Conservation (phyloP, 1,140 invertebrate species). For the Odontomachus brunneus region DNA sequence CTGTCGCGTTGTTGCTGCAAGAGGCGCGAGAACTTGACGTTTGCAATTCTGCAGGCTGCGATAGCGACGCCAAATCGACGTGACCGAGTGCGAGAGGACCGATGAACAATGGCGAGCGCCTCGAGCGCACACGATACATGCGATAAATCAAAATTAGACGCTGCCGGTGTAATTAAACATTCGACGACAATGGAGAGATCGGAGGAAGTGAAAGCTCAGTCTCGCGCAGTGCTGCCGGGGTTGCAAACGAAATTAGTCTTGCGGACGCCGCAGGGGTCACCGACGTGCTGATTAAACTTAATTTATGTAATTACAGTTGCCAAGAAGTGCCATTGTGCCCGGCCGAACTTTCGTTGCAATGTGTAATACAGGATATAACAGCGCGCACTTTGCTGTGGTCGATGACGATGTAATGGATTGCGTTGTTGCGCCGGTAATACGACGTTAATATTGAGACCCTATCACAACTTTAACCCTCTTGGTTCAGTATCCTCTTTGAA, state of each 20-base stretch:
- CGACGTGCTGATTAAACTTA: conserved; percentile 61
- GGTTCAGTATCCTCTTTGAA: conserved; percentile 12
- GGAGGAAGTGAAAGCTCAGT: not conserved
- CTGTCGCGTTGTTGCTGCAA: no score
- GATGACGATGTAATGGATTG: conserved; percentile 52
- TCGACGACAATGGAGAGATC: conserved; percentile 31
- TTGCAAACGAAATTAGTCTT: conserved; percentile 64
- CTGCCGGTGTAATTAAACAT: conserved; percentile 43
- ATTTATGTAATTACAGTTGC: conserved; percentile 65
- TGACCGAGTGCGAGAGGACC: not conserved
- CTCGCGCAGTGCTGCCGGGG: not conserved
- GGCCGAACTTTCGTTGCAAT: conserved; percentile 21
- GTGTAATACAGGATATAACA: conserved; percentile 30
- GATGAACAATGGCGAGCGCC: conserved; percentile 18
- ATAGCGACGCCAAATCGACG: conserved; percentile 1
- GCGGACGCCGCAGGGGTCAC: conserved; percentile 5
- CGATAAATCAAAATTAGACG: conserved; percentile 53
- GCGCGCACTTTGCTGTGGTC: conserved; percentile 37
- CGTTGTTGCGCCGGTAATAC: conserved; percentile 46
- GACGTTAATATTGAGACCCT: conserved; percentile 30
- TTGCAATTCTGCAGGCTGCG: not conserved
- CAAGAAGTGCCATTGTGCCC: conserved; percentile 44
- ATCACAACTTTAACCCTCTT: conserved; percentile 17
- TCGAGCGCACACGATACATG: conserved; percentile 4
- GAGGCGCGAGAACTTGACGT: no score